Conservation (phyloP, 2,888 invertebrate species). For the Cremastobaeus sp. region DNA sequence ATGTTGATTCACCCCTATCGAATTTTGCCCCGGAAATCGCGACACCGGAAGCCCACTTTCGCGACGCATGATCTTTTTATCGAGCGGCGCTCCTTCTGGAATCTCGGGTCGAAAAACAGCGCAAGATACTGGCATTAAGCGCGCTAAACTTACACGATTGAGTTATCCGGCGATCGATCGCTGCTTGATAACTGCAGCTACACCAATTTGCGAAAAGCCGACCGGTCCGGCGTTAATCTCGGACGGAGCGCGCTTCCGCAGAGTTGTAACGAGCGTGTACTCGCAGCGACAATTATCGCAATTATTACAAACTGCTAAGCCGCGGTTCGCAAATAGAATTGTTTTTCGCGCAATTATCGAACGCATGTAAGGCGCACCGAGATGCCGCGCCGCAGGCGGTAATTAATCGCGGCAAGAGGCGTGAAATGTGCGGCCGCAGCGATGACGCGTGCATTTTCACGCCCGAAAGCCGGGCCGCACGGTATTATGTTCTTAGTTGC, state of each 20-base stretch:
- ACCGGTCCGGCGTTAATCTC: slow-evolving; percentile 14
- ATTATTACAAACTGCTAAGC: slow-evolving; percentile 30
- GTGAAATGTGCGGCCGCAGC: slow-evolving; percentile 19
- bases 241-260: not conserved
- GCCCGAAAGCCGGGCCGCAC: slow-evolving; percentile 1
- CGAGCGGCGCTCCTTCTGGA: too few relatives aligned
- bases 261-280: slow-evolving; percentile 9
- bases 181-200: slow-evolving; percentile 1
- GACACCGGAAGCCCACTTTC: too few relatives aligned
- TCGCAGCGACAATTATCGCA: slow-evolving; percentile 33
- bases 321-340: slow-evolving; percentile 25
- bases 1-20: too few relatives aligned
- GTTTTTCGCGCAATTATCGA: slow-evolving; percentile 32
- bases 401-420: slow-evolving; percentile 26
- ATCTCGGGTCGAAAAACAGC: too few relatives aligned
- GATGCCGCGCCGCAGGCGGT: slow-evolving; percentile 3
- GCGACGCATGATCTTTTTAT: too few relatives aligned
- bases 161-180: not conserved
- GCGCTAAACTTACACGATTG: too few relatives aligned
- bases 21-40: too few relatives aligned
- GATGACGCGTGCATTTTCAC: not conserved
- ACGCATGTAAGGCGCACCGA: slow-evolving; percentile 9
- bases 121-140: too few relatives aligned
- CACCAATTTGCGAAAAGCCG: too few relatives aligned
- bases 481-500: slow-evolving; percentile 5